Base-by-base conservation (phyloP, 2,113 vertebrate genomes). In the Pionites leucogaster region DNA sequence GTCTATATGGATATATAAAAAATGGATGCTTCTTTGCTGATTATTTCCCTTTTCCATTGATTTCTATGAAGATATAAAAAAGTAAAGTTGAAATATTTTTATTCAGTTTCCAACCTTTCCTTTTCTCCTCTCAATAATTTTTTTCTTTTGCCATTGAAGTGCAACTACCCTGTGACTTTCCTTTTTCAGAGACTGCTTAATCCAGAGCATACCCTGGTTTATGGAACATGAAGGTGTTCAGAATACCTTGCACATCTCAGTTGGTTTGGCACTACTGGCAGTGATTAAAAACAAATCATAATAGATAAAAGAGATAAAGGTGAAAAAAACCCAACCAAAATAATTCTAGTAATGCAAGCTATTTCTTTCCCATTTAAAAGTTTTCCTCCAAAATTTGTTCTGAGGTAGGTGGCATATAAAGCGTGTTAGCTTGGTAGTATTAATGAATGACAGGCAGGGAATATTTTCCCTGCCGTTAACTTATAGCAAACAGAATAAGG, bases 301-400 rank as follows among this genome's bases (percentile, higher is more conserved):
- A 46, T 24, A 52, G 18, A 41, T 71, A 59, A 78, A 86, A 89
- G 13, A 67, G 13, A 47, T 28, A 59, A 4, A 42, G 47, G 44
- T 41, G 7, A 25, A 31, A 68, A 78, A 53, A 17, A 0, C 0
- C 0, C 6, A 11, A 81, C 6, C 2, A 13, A 81, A 67, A 39
- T 81, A 74, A 70, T 59, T 47, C 20, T 16, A 76, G 23, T 50
- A 71, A 72, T 28, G 11, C 6, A 63, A 20, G 4, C 1, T 81
- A 70, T 62, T 93, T 63, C 9, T 92, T 86, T 92, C 42, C 3
- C 4, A 55, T 78, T 71, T 63, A 68, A 82, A 91, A 93, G 11
- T 4, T 12, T 65, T 86, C 10, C 60, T 85, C 29, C 28, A 60
- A 82, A 17, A 5, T 76, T 88, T 64, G 3, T 60, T 78, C 46